These are phyloP conservation scores for Eupithecia centaureata DNA, from an alignment of 2,888 invertebrate genomes.

Conservation along the genomic window DNA sequence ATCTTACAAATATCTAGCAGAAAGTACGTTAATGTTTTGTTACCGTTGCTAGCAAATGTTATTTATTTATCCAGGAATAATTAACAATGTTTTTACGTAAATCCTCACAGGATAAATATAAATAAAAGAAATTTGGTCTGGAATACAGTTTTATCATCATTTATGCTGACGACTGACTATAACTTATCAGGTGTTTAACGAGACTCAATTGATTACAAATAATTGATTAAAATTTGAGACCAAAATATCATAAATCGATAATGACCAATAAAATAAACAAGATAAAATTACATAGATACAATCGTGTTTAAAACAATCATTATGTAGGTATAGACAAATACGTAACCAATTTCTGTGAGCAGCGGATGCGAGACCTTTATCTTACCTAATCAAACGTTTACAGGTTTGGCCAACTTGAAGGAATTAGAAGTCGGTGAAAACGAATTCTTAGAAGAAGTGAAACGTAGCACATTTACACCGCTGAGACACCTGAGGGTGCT, in stretches of 20 bases:
- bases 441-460: slow-evolving; percentile 80
- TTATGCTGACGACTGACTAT: background rate
- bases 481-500: slow-evolving; percentile 74
- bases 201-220: slow-evolving; percentile 3
- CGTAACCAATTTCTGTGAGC: slow-evolving; percentile 9
- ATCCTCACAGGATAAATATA: background rate
- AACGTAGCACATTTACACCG: slow-evolving; percentile 81
- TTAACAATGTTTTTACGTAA: background rate
- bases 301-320: background rate
- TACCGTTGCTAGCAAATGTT: background rate
- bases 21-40: background rate
- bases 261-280: background rate
- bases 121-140: background rate
- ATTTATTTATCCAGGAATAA: background rate
- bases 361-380: slow-evolving; percentile 14
- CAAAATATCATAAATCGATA: background rate
- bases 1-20: background rate
- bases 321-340: background rate
- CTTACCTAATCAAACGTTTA: slow-evolving; percentile 17
- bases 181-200: slow-evolving; percentile 1
- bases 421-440: slow-evolving; percentile 86
- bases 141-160: background rate
- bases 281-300: background rate
- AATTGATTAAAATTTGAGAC: background rate
- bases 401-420: slow-evolving; percentile 81